Evolutionary conservation across 2,797 vertebrate species (phyloP).

Genomic region (Myotis findleyi): DNA sequence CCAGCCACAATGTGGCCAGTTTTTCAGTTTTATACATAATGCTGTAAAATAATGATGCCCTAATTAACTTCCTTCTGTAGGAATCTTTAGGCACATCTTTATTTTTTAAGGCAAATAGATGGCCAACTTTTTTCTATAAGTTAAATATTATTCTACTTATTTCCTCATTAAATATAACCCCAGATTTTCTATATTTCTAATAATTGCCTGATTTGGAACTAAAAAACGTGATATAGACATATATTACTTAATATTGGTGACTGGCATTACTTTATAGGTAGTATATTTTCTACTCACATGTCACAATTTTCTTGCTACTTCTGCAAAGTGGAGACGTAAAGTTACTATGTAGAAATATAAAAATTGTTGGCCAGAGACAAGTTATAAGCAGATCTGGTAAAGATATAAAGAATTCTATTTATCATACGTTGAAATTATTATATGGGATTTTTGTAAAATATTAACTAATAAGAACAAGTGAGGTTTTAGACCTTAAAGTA

Average conservation of each 20-base stretch:
- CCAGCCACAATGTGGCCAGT: neutral
- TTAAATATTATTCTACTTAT: neutral
- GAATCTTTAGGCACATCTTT: neutral
- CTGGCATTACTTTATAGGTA: neutral
- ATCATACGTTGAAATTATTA: neutral
- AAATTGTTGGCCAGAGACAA: neutral
- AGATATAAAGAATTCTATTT: neutral
- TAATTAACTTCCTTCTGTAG: neutral
- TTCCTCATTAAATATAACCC: conserved; percentile 5
- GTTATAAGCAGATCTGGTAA: neutral
- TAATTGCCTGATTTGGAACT: neutral
- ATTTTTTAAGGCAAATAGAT: neutral
- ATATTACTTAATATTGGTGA: neutral
- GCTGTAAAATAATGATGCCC: neutral
- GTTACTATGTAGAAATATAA: neutral
- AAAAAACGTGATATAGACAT: neutral
- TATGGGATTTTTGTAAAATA: neutral
- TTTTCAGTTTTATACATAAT: conserved; percentile 22
- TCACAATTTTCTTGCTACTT: neutral
- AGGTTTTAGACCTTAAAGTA: conserved; percentile 9
- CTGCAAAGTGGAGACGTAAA: neutral
- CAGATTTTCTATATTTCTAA: neutral
- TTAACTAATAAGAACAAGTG: neutral
- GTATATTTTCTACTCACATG: neutral
- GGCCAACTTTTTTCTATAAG: neutral